A percentile compares a stretch with the other conserved stretches of the same genome.
Evolutionary conservation across 2,113 vertebrate genomes (phyloP).

Genomic region (Anolis carolinensis): DNA sequence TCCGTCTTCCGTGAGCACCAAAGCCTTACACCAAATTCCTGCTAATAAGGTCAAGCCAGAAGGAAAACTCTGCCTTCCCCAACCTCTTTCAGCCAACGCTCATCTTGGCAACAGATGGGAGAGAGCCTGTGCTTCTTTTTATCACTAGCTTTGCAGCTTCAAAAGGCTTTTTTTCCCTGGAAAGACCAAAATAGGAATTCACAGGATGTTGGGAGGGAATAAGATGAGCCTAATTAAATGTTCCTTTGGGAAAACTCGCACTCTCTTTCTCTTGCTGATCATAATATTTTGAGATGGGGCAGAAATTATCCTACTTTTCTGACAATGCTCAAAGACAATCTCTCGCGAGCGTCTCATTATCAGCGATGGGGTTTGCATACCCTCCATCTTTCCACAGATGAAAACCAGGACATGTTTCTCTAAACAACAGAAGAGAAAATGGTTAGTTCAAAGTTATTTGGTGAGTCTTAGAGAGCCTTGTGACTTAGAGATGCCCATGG

Average conservation of each 20-base stretch:
- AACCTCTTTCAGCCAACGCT: not conserved
- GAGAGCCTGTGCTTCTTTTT: not conserved
- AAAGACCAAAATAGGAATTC: slow-evolving; percentile 11
- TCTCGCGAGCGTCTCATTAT: not conserved
- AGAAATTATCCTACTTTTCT: not conserved
- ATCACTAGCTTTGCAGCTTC: slow-evolving; percentile 28
- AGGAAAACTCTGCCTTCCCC: not conserved
- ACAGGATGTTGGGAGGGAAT: not conserved
- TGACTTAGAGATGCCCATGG: too few relatives aligned
- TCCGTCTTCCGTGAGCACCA: not conserved
- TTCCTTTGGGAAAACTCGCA: not conserved
- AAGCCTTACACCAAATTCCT: not conserved
- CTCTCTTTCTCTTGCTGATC: not conserved
- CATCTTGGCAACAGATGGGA: slow-evolving; percentile 36
- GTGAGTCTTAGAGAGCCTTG: too few relatives aligned
- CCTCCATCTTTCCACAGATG: too few relatives aligned
- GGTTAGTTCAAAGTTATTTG: too few relatives aligned
- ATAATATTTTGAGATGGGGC: not conserved
- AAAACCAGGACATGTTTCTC: too few relatives aligned
- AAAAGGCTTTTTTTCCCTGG: not conserved
- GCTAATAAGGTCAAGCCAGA: not conserved
- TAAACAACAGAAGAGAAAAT: too few relatives aligned
- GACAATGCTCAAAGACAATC: not conserved
- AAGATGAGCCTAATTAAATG: slow-evolving; percentile 28
- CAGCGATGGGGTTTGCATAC: not conserved